A percentile compares a stretch with the other conserved stretches of the same genome.
These are phyloP conservation scores for Scaptomyza caliginosa DNA, from an alignment of 2,888 invertebrate species.

Conservation along the genomic window DNA sequence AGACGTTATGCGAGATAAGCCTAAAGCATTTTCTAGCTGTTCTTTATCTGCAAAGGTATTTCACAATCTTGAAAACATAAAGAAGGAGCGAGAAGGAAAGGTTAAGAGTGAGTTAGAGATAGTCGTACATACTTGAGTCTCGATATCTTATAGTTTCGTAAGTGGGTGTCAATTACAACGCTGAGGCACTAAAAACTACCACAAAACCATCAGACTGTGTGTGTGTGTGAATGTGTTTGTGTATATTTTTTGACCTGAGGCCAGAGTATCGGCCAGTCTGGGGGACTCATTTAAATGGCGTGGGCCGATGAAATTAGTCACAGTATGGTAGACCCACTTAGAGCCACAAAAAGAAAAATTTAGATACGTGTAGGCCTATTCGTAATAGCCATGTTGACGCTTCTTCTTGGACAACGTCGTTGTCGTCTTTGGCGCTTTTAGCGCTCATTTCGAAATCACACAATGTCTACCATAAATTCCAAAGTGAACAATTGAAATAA, in stretches of 20 bases:
- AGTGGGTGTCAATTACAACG: conserved; percentile 81
- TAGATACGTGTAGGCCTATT: conserved; percentile 6
- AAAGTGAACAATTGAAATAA: conserved; percentile 81
- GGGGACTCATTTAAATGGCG: conserved; percentile 49
- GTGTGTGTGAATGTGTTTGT: not conserved
- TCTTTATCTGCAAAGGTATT: conserved; percentile 59
- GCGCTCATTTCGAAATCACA: conserved; percentile 78
- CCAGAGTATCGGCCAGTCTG: conserved; percentile 20
- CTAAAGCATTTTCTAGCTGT: conserved; percentile 39
- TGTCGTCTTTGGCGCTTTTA: conserved; percentile 32
- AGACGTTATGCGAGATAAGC: conserved; percentile 64
- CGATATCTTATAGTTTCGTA: conserved; percentile 51
- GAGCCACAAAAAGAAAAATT: not conserved
- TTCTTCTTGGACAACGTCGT: conserved; percentile 32
- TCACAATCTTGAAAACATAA: conserved; percentile 36
- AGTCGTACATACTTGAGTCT: conserved; percentile 32
- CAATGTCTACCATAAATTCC: conserved; percentile 81
- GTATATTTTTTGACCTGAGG: conserved; percentile 36
- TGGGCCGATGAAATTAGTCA: conserved; percentile 77
- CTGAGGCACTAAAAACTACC: conserved; percentile 9
- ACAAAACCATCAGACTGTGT: not conserved
- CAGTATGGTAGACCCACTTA: conserved; percentile 46
- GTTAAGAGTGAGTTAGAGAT: conserved; percentile 4
- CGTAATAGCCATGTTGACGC: conserved; percentile 47
- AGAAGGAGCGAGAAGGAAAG: not conserved